Conservation (phyloP, 2,113 vertebrate genomes). For the Cryptomyrus ogoouensis region DNA sequence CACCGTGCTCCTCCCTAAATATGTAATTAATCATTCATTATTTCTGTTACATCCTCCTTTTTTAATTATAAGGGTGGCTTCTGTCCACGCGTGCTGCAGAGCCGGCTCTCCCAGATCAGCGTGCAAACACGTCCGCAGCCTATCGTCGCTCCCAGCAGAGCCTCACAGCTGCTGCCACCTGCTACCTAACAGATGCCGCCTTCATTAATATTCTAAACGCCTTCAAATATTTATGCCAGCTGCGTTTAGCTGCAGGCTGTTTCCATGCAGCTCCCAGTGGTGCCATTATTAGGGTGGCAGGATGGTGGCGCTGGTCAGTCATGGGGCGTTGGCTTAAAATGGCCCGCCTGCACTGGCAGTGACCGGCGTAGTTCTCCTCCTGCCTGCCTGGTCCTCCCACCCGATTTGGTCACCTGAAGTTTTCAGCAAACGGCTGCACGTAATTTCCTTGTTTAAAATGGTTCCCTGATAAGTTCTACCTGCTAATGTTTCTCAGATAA, state of each 20-base stretch:
- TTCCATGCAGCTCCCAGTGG: conserved; percentile 23
- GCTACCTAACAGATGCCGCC: conserved; percentile 39
- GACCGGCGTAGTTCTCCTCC: background rate
- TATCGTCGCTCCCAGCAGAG: background rate
- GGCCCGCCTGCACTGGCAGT: background rate
- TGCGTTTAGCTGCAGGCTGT: conserved; percentile 42
- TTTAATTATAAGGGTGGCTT: background rate
- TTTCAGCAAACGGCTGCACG: background rate
- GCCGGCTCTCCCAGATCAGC: background rate
- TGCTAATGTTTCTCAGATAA: background rate
- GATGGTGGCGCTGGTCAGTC: background rate
- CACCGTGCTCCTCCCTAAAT: background rate
- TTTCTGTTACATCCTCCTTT: background rate
- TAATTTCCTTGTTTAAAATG: background rate
- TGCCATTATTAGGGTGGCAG: conserved; percentile 9
- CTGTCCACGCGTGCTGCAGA: background rate
- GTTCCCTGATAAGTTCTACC: background rate
- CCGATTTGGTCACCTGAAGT: background rate
- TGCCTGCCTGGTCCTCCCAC: background rate
- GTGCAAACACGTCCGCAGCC: background rate
- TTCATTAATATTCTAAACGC: conserved; percentile 50
- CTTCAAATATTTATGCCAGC: conserved; percentile 59
- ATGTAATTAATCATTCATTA: background rate
- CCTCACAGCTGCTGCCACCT: conserved; percentile 29
- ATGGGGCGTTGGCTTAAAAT: background rate